These are phyloP conservation scores for Caenorhabditis macrosperma DNA, from an alignment of 2,888 invertebrate genomes.

Conservation along the genomic window DNA sequence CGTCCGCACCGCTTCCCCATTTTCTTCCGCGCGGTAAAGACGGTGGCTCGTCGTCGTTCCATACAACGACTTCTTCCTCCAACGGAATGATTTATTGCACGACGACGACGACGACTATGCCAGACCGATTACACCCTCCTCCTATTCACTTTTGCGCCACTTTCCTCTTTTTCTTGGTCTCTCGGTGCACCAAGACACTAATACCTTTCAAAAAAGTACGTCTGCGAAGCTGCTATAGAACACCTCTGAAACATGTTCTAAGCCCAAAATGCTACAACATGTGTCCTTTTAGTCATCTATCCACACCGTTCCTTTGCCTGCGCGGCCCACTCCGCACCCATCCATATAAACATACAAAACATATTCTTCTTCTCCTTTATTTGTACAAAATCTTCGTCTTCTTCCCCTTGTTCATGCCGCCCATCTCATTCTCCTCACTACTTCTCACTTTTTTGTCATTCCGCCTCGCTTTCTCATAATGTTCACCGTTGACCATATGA, in stretches of 20 bases:
- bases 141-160: too few relatives aligned
- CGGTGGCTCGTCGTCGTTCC: not conserved
- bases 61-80: not conserved
- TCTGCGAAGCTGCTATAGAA: not conserved
- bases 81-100: conserved; percentile 40
- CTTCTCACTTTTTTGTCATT: too few relatives aligned
- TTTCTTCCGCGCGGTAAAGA: conserved; percentile 6
- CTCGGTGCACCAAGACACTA: not conserved
- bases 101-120: not conserved
- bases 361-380: not conserved
- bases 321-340: conserved; percentile 3
- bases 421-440: not conserved
- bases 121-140: conserved; percentile 20
- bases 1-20: not conserved
- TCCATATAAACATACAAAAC: conserved; percentile 11
- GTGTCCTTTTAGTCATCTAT: conserved; percentile 11
- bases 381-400: conserved; percentile 6
- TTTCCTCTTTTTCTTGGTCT: not conserved
- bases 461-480: not conserved
- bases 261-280: conserved; percentile 11
- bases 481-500: conserved; percentile 34
- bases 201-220: not conserved
- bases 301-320: not conserved
- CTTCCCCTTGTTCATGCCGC: not conserved
- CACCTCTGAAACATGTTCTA: not conserved